phyloP scores from a whole-genome alignment of 2,888 invertebrate species.

The Osedax frankpressi region DNA sequence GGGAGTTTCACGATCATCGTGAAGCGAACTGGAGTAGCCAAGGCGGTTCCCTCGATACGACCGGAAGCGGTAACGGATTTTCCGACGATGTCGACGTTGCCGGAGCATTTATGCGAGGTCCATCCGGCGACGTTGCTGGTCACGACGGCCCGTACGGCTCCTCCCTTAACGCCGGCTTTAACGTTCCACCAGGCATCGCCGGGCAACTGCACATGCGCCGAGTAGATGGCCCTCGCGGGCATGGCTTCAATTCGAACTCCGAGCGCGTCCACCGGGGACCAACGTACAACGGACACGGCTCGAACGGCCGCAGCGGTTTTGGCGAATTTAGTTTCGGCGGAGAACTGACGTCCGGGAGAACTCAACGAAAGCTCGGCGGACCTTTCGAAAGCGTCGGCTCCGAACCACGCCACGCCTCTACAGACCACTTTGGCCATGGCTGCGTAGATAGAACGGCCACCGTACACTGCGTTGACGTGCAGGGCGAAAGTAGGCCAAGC shows the following conservation, averaged over 20 bases:
- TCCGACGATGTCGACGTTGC: too few relatives aligned
- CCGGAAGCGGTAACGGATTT: too few relatives aligned
- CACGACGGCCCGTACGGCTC: not conserved
- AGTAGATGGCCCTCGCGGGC: conserved; percentile 19
- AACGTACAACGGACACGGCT: conserved; percentile 20
- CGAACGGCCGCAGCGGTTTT: conserved; percentile 14
- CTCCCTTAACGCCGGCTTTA: conserved; percentile 16
- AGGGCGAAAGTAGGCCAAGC: not conserved
- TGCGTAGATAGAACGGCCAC: conserved; percentile 11
- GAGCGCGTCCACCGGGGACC: conserved; percentile 8
- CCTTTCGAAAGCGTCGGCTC: not conserved
- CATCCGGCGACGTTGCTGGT: not conserved
- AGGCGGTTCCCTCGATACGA: too few relatives aligned
- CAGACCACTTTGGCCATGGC: not conserved
- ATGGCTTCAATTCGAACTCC: conserved; percentile 14
- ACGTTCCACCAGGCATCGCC: conserved; percentile 20
- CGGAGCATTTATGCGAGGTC: too few relatives aligned
- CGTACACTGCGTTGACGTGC: conserved; percentile 15
- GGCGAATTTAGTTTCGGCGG: not conserved
- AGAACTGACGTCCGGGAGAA: not conserved
- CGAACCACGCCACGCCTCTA: not conserved
- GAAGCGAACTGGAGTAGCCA: too few relatives aligned
- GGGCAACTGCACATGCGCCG: conserved; percentile 15
- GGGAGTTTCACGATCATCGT: too few relatives aligned
- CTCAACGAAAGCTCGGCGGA: not conserved